Evolutionary conservation across 2,113 vertebrate species (phyloP).

Genomic region (Odontophorus gujanensis): DNA sequence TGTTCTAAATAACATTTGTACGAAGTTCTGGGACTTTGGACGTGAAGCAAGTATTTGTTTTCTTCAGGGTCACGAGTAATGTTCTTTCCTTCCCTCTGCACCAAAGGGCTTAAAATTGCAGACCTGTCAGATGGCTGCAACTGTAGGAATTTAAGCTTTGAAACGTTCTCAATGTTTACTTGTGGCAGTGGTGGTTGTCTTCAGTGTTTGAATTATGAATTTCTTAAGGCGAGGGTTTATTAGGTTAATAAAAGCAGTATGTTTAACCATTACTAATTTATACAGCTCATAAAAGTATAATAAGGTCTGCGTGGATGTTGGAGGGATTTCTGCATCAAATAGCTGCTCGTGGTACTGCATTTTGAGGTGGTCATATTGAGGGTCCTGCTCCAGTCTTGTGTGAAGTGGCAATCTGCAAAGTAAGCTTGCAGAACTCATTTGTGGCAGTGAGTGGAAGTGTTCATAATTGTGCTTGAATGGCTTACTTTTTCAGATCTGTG

Average conservation of each 20-base stretch:
- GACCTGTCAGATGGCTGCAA: conserved; percentile 19
- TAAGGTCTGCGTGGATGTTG: background rate
- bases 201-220: background rate
- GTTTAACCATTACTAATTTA: conserved; percentile 44
- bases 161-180: background rate
- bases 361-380: background rate
- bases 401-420: background rate
- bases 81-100: conserved; percentile 25
- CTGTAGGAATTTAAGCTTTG: background rate
- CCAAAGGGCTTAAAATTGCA: conserved; percentile 8
- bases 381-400: background rate
- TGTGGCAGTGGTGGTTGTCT: conserved; percentile 49
- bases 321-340: background rate
- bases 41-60: conserved; percentile 63
- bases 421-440: background rate
- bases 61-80: conserved; percentile 25
- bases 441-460: background rate
- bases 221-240: conserved; percentile 16
- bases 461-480: background rate
- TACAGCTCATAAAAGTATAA: conserved; percentile 45
- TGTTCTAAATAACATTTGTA: background rate
- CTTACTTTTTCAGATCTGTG: background rate
- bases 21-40: conserved; percentile 43
- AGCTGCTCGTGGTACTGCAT: background rate
- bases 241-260: conserved; percentile 26